Base-by-base conservation (phyloP, 2,888 invertebrate species). In the Drosophila longiperda region DNA sequence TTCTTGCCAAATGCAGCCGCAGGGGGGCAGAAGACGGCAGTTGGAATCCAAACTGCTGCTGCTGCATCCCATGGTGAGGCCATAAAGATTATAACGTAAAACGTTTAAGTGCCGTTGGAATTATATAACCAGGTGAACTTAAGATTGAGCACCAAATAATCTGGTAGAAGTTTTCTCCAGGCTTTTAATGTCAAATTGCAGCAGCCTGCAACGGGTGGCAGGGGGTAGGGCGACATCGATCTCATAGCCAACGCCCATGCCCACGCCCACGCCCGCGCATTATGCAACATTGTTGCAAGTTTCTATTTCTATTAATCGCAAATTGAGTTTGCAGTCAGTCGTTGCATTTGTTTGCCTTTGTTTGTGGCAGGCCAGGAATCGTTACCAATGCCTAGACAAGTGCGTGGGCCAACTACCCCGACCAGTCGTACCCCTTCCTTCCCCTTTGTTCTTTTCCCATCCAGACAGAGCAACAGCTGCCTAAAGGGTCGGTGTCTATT, bases 1-100 rank as follows among this genome's bases (percentile, higher is more conserved):
- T 8, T 26, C 1, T 29, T 57, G 42, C 57, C 17, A 11, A n/a
- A 40, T 11, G 45, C 68, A 53, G 53, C 63, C 50, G 61, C 66
- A 55, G 65, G 69, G 69, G 60, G 53, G 60, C n/a, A 36, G 4
- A 36, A 58, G 57, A n/a, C 23, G 63, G 34, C 9, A 49, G 42
- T 5, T 60, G 45, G 45, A 45, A 15, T 15, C 23, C 45, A 15
- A 23, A 23, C 23, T 45, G 45, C 45, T 15, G 62, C 42, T 62
- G 42, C 34, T n/a, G 52, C 45, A 63, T 38, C 77, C 76, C 73
- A 60, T 66, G 62, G 67, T 57, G 77, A 63, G 66, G 69, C 80
- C 83, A 83, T 82, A 82, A 81, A 82, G 75, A 72, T 82, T 82
- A 79, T 59, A 71, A 82, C 70, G 61, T 71, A 66, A 79, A 82